Conservation (phyloP, 2,797 vertebrate species). For the Coilia nasus region DNA sequence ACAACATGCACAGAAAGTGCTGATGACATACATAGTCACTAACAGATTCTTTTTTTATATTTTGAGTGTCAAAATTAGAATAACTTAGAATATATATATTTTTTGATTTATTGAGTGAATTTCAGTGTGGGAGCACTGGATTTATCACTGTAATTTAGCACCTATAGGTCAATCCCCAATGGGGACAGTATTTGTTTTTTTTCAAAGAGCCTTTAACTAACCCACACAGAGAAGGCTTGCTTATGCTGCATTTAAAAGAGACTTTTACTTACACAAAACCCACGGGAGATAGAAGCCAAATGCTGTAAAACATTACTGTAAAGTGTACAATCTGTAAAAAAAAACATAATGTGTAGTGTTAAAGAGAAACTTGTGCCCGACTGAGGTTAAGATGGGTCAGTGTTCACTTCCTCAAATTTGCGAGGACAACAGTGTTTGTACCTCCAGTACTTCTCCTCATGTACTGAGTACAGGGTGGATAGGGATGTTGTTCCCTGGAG, state of each 20-base stretch:
- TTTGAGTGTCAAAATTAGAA: not conserved
- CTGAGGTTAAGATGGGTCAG: not conserved
- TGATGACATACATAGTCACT: not conserved
- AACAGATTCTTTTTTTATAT: not conserved
- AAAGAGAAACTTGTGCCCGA: not conserved
- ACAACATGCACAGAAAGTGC: not conserved
- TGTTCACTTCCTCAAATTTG: not conserved
- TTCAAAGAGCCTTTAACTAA: not conserved
- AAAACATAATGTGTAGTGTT: not conserved
- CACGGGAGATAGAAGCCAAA: not conserved
- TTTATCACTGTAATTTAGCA: not conserved
- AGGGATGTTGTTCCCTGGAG: not conserved
- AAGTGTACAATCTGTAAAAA: conserved; percentile 1
- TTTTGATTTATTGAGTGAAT: not conserved
- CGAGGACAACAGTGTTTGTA: not conserved
- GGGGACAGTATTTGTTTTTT: not conserved
- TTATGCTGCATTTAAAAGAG: not conserved
- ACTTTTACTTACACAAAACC: not conserved
- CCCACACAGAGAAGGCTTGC: not conserved
- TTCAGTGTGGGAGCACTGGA: not conserved
- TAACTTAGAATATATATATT: not conserved
- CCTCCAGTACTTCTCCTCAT: not conserved
- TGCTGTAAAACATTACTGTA: not conserved
- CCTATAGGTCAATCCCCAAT: not conserved
- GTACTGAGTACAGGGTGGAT: not conserved